These are phyloP conservation scores for Amia ocellicauda DNA, from an alignment of 2,113 vertebrate species.

Conservation along the genomic window DNA sequence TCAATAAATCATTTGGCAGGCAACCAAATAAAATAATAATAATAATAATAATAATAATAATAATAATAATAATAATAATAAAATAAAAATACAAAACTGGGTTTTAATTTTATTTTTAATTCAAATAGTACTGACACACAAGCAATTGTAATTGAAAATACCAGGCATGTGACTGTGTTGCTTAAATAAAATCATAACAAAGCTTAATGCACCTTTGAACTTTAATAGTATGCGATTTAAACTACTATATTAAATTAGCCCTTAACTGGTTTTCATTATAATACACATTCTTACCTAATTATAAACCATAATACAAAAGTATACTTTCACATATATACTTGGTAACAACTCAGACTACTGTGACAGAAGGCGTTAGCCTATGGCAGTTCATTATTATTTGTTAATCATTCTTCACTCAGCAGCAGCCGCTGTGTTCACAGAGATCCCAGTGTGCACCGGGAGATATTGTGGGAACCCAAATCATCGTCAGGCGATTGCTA, in stretches of 20 bases:
- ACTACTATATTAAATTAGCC: constrained; percentile 13
- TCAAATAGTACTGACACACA: too few species aligned
- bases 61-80: constrained; percentile 19
- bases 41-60: constrained; percentile 6
- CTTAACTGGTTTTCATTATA: constrained; percentile 16
- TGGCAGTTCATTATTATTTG: too few species aligned
- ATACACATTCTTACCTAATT: constrained; percentile 12
- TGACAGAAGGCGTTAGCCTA: neutral
- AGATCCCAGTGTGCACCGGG: too few species aligned
- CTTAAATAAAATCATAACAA: constrained; percentile 27
- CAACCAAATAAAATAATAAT: neutral
- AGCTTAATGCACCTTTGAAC: constrained; percentile 7
- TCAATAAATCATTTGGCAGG: constrained; percentile 10
- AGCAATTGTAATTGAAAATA: too few species aligned
- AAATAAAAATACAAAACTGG: constrained; percentile 11
- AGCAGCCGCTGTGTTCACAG: too few species aligned
- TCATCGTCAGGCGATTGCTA: too few species aligned
- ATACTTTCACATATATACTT: constrained; percentile 25
- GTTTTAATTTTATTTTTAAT: constrained; percentile 18
- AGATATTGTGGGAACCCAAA: too few species aligned
- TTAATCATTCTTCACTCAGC: too few species aligned
- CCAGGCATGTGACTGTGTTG: constrained; percentile 12
- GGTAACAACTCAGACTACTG: constrained; percentile 11
- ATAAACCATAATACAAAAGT: constrained; percentile 26
- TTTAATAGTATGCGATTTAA: constrained; percentile 12